phyloP scores from a whole-genome alignment of 2,113 vertebrate species.

The Collichthys lucidus region DNA sequence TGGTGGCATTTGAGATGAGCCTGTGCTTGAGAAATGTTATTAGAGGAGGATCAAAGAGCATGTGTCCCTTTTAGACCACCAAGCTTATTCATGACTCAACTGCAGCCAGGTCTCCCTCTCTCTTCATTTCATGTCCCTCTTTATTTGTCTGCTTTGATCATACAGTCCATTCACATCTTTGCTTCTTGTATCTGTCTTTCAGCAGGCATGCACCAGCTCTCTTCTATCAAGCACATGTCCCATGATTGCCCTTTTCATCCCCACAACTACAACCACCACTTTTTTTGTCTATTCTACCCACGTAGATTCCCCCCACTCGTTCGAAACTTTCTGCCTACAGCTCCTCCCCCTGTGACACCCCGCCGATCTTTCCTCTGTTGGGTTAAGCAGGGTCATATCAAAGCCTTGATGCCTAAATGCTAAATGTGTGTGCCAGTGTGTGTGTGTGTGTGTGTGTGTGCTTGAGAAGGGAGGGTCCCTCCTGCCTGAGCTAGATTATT shows the following conservation, averaged over 20 bases:
- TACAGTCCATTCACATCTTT: slow-evolving; percentile 39
- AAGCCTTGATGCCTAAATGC: slow-evolving; percentile 70
- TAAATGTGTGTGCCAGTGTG: too few relatives aligned
- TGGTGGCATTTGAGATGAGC: slow-evolving; percentile 27
- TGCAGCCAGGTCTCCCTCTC: slow-evolving; percentile 37
- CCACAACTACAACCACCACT: neutral
- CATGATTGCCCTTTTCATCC: slow-evolving; percentile 44
- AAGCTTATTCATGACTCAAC: slow-evolving; percentile 48
- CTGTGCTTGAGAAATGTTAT: slow-evolving; percentile 46
- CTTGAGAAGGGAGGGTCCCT: slow-evolving; percentile 58
- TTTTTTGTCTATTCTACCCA: slow-evolving; percentile 49
- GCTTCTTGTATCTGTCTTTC: slow-evolving; percentile 29
- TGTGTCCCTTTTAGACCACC: slow-evolving; percentile 55
- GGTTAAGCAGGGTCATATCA: slow-evolving; percentile 85
- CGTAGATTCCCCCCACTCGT: slow-evolving; percentile 18
- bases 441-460: slow-evolving; percentile 27
- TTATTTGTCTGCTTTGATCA: slow-evolving; percentile 68
- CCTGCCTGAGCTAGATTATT: slow-evolving; percentile 81
- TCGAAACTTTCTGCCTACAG: slow-evolving; percentile 44
- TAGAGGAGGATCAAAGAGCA: slow-evolving; percentile 61
- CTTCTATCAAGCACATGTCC: slow-evolving; percentile 43
- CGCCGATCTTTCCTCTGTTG: slow-evolving; percentile 42
- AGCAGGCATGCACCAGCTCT: neutral
- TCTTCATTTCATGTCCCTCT: slow-evolving; percentile 50
- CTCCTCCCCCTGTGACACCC: slow-evolving; percentile 47